Conservation (phyloP, 2,888 invertebrate species). For the Cosmia pyralina region DNA sequence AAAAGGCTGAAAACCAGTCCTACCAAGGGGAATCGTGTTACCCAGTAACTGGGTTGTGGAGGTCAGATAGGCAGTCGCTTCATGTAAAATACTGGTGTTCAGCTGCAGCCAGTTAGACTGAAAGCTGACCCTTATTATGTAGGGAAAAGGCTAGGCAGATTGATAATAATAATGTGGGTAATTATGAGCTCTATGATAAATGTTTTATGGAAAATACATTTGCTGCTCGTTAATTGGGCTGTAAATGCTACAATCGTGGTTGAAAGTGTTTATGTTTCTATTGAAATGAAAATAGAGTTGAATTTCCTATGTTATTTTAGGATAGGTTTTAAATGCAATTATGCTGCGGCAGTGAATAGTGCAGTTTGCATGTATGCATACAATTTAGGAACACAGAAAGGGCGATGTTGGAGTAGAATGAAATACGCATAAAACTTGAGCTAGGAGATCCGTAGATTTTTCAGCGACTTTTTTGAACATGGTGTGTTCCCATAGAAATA, state of each 20-base stretch:
- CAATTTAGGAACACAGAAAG: conserved; percentile 20
- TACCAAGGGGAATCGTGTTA: background rate
- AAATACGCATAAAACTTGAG: conserved; percentile 6
- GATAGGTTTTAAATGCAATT: background rate
- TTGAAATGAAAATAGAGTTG: conserved; percentile 7
- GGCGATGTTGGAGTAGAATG: conserved; percentile 12
- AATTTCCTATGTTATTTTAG: background rate
- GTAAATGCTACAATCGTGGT: no score
- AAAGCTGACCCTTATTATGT: background rate
- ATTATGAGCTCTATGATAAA: conserved; percentile 10
- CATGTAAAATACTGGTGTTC: background rate
- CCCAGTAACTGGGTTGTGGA: background rate
- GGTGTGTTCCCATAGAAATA: background rate
- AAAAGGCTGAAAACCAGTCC: no score
- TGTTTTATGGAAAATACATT: conserved; percentile 17
- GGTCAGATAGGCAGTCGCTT: background rate
- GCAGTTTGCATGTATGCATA: conserved; percentile 12
- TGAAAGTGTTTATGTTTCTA: background rate
- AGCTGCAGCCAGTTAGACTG: background rate
- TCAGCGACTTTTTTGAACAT: background rate
- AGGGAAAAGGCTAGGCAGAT: background rate
- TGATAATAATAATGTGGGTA: background rate
- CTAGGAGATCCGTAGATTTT: background rate
- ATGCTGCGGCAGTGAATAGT: background rate
- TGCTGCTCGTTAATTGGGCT: conserved; percentile 2